A percentile compares a stretch with the other conserved stretches of the same genome.
These are phyloP conservation scores for Zaprionus obscuricornis DNA, from an alignment of 2,888 invertebrate genomes.

Conservation along the genomic window DNA sequence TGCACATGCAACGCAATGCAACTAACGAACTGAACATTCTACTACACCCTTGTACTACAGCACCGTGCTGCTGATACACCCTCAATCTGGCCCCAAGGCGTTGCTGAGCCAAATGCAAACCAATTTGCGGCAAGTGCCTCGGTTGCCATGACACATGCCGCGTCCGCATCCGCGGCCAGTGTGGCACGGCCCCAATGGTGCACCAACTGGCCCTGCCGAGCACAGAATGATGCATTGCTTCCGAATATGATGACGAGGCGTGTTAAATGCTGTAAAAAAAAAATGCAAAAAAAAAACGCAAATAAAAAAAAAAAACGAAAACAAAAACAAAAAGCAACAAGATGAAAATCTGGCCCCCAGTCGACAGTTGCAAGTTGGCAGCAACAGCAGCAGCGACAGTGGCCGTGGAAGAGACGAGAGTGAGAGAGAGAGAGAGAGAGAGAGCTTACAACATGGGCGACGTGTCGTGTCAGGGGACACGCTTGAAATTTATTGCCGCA, in stretches of 20 bases:
- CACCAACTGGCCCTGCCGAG: conserved; percentile 32
- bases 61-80: too few relatives aligned
- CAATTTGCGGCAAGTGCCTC: conserved; percentile 77
- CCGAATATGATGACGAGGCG: conserved; percentile 78
- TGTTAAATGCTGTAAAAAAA: conserved; percentile 59
- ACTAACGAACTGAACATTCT: conserved; percentile 54
- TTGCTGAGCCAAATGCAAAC: conserved; percentile 64
- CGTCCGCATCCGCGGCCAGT: too few relatives aligned
- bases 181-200: conserved; percentile 26
- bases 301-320: not conserved
- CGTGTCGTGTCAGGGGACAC: conserved; percentile 74
- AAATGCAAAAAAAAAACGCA: too few relatives aligned
- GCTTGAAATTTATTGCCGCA: conserved; percentile 72
- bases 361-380: conserved; percentile 20
- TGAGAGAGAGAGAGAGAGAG: too few relatives aligned
- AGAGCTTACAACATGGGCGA: too few relatives aligned
- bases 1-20: conserved; percentile 61
- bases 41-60: not conserved
- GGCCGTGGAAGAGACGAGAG: conserved; percentile 14
- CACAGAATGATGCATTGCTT: conserved; percentile 74
- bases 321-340: conserved; percentile 7
- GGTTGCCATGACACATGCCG: conserved; percentile 73
- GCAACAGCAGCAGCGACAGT: conserved; percentile 15
- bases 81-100: conserved; percentile 21
- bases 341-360: conserved; percentile 46